These are phyloP conservation scores for Avahi laniger DNA, from an alignment of 2,797 vertebrate species.

Conservation along the genomic window DNA sequence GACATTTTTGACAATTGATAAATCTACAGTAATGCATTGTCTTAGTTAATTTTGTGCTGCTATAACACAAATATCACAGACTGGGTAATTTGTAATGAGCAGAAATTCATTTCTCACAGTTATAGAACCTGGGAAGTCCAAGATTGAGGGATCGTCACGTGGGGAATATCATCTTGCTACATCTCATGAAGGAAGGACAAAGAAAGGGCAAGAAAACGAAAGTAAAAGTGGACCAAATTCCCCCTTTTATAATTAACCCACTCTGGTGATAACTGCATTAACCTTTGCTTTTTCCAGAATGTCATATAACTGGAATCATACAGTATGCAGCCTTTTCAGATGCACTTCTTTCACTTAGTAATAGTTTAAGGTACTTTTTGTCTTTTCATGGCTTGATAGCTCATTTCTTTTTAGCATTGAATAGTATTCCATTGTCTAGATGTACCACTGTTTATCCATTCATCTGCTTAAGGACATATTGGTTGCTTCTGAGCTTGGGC, in stretches of 20 bases:
- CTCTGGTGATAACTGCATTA: neutral
- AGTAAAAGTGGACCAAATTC: neutral
- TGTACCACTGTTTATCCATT: neutral
- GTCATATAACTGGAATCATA: neutral
- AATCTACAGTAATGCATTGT: neutral
- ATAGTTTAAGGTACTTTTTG: neutral
- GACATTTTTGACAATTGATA: neutral
- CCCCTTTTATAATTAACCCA: neutral
- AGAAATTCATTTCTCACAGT: neutral
- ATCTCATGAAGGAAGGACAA: neutral
- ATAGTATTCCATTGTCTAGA: neutral
- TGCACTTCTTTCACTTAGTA: neutral
- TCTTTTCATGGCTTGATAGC: neutral
- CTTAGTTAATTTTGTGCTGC: neutral
- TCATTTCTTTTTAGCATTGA: neutral
- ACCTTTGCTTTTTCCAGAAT: neutral
- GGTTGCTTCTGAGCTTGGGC: neutral
- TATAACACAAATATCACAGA: neutral
- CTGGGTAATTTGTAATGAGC: neutral
- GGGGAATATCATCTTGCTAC: neutral
- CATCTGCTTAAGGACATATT: neutral
- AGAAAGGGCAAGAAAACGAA: neutral
- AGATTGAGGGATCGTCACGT: neutral
- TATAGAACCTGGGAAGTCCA: neutral
- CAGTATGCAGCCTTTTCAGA: neutral